Evolutionary conservation across 2,888 invertebrate genomes (phyloP), one percentile per base, ranked within the genome.

Genomic region (Trachelus troglodyta): DNA sequence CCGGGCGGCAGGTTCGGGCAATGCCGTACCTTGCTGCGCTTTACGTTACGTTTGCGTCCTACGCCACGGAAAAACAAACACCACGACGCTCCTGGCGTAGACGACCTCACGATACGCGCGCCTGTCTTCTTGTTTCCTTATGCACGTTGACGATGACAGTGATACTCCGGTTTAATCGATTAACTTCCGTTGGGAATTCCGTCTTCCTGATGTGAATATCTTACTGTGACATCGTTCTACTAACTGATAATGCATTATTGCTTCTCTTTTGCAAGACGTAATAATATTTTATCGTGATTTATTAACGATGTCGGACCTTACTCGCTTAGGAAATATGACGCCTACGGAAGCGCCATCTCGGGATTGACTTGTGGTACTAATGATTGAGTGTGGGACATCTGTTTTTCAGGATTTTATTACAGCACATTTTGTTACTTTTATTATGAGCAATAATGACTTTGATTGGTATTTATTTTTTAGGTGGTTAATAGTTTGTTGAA

Each of bases 291-390:
- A 82, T 83, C 81, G 82, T 81, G 81, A 83, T 82, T 81, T 84
- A 85, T 86, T 85, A 85, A 85, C 83, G 85, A 86, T 86, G 87
- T 85, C 86, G 85, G 81, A 83, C 82, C 79, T 85, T 86, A 86
- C 79, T 77, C 81, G 80, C 79, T 78, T 79, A 82, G 34, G 35
- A 80, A 82, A 79, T 76, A 75, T 23, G 56, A 56, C 56, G 56
- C 56, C 56, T 56, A 56, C 23, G 56, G 56, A 15, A 56, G 23
- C 56, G 56, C 56, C 56, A 56, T 56, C 56, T 56, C 56, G 23
- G 23, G 56, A 15, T 56, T 56, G 56, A 56, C 23, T 23, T 56
- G 56, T 56, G 56, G 56, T 23, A 56, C 56, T 56, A 56, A 56
- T 56, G 9, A 56, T 23, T 56, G 56, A 56, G 23, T 2, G 56